Conservation (phyloP, 23 tunicate species). For the Pegea sp. region DNA sequence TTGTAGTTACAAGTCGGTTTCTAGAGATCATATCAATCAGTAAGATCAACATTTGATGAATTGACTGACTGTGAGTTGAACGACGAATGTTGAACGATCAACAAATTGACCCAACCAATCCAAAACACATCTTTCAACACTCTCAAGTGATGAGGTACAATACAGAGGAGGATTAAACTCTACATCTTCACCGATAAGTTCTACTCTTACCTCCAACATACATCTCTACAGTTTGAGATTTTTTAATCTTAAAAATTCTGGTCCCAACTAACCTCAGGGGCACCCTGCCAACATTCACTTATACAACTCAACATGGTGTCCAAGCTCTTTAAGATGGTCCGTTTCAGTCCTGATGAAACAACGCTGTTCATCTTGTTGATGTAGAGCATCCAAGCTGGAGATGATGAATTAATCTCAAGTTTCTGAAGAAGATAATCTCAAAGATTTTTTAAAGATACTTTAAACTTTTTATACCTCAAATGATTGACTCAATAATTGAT, state of each 20-base stretch:
- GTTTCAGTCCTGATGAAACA: constrained; percentile 53
- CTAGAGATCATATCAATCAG: constrained; percentile 12
- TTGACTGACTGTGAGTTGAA: constrained; percentile 35
- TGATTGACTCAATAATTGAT: constrained; percentile 50
- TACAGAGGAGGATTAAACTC: constrained; percentile 76
- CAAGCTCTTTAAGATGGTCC: constrained; percentile 64
- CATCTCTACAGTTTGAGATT: neutral
- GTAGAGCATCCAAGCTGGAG: constrained; percentile 90
- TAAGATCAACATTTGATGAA: neutral
- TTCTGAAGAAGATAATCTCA: constrained; percentile 16
- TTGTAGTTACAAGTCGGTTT: constrained; percentile 38
- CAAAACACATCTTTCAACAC: constrained; percentile 58
- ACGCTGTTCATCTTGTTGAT: constrained; percentile 77
- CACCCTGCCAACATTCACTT: too few species aligned
- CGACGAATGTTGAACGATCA: constrained; percentile 44
- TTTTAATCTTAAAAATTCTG: too few species aligned
- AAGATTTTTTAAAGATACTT: too few species aligned
- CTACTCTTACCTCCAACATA: constrained; percentile 53
- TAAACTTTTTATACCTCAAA: too few species aligned
- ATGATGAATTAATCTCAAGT: constrained; percentile 67
- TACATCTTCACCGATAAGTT: constrained; percentile 75
- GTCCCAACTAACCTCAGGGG: too few species aligned
- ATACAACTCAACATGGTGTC: too few species aligned
- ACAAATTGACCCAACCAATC: constrained; percentile 38
- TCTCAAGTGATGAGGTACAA: constrained; percentile 80